These are phyloP conservation scores for Calosoma granatense DNA, from an alignment of 1,140 invertebrate species.

Conservation along the genomic window DNA sequence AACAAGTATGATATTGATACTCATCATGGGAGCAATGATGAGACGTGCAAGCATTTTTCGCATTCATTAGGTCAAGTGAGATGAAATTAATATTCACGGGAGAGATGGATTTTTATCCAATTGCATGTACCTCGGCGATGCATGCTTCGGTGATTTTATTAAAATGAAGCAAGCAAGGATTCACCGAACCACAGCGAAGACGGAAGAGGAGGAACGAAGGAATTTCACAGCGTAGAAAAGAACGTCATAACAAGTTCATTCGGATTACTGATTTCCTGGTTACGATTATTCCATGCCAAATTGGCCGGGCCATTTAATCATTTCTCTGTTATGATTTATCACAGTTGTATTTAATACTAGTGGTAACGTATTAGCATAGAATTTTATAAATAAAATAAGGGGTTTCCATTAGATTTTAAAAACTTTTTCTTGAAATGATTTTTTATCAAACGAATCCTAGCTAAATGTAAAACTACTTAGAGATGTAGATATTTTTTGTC, in stretches of 20 bases:
- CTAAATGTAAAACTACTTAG: no score
- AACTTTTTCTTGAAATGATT: no score
- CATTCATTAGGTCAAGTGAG: not conserved
- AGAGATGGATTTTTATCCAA: not conserved
- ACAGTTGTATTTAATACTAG: no score
- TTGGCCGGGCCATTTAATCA: not conserved
- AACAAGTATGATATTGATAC: not conserved
- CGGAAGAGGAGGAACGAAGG: not conserved
- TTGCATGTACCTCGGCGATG: not conserved
- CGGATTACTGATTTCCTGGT: not conserved
- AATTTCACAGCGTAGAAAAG: no score
- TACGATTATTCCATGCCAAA: not conserved
- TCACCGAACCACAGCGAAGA: not conserved
- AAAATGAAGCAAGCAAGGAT: not conserved
- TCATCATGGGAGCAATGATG: not conserved
- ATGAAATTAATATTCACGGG: not conserved
- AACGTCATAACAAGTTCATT: no score
- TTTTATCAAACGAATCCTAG: no score
- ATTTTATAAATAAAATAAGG: no score
- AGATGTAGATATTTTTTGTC: no score
- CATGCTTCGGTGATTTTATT: not conserved
- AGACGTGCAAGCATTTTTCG: not conserved
- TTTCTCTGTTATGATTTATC: no score
- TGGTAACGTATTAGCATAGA: no score
- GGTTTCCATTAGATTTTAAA: no score